Conservation (phyloP, 2,888 invertebrate genomes). For the Athetis lepigone region DNA sequence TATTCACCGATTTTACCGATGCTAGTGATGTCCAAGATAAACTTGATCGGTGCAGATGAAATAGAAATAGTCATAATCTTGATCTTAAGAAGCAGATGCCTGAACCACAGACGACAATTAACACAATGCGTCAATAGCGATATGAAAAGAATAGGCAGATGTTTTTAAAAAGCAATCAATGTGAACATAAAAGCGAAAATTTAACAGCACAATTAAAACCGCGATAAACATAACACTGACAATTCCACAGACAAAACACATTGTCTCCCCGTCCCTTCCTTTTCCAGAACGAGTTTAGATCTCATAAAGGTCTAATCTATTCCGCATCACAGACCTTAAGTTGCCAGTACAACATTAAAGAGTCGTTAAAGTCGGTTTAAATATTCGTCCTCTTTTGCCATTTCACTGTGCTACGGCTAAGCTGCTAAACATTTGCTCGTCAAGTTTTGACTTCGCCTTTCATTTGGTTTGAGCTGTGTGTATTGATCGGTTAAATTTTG, state of each 20-base stretch:
- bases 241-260: conserved; percentile 34
- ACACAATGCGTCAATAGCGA: too few species aligned
- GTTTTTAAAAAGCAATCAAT: neutral
- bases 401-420: conserved; percentile 57
- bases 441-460: conserved; percentile 58
- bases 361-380: conserved; percentile 72
- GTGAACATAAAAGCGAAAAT: neutral
- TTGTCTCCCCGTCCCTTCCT: conserved; percentile 23
- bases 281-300: conserved; percentile 54
- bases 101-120: too few species aligned
- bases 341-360: conserved; percentile 70
- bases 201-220: conserved; percentile 15
- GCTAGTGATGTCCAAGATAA: too few species aligned
- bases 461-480: conserved; percentile 41
- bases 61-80: too few species aligned
- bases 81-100: too few species aligned
- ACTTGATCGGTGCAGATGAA: too few species aligned
- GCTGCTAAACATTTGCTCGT: conserved; percentile 52
- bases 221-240: conserved; percentile 2
- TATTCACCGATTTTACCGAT: too few species aligned
- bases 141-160: neutral
- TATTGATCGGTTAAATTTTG: conserved; percentile 44
- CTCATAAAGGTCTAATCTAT: conserved; percentile 65
- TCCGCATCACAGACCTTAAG: conserved; percentile 61
- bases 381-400: conserved; percentile 66